phyloP scores from a whole-genome alignment of 2,888 invertebrate species.

The Protonemura montana region DNA sequence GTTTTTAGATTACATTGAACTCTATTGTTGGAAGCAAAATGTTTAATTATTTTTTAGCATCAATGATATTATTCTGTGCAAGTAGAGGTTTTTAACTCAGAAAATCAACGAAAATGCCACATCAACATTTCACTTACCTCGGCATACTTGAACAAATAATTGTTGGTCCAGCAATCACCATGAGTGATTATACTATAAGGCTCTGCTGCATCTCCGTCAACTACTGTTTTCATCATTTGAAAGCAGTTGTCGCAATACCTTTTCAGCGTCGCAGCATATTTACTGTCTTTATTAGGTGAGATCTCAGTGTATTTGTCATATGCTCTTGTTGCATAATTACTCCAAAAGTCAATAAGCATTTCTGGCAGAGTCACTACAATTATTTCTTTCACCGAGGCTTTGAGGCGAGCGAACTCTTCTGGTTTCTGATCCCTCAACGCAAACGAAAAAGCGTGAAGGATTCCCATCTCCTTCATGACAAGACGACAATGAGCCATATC shows the following conservation, averaged over 20 bases:
- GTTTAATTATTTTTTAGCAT: not conserved
- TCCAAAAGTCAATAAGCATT: not conserved
- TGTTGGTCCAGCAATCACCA: slow-evolving; percentile 49
- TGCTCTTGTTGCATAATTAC: not conserved
- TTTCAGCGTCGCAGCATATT: not conserved
- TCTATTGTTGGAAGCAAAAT: not conserved
- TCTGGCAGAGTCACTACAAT: not conserved
- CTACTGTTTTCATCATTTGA: slow-evolving; percentile 8
- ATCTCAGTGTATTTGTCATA: not conserved
- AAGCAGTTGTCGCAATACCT: not conserved
- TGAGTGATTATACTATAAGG: slow-evolving; percentile 45
- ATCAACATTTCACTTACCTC: slow-evolving; percentile 26
- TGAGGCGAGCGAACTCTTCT: slow-evolving; percentile 19
- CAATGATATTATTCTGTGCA: not conserved
- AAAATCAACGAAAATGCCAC: not conserved
- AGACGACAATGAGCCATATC: not conserved
- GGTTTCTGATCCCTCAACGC: slow-evolving; percentile 16
- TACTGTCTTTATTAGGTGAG: not conserved
- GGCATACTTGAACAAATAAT: slow-evolving; percentile 45
- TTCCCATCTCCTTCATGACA: not conserved
- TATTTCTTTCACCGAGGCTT: not conserved
- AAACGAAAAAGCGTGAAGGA: not conserved
- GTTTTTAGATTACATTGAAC: too few relatives aligned
- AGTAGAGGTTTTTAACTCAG: not conserved
- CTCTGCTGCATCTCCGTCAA: slow-evolving; percentile 28